These are phyloP conservation scores for Gymnoscelis rufifasciata DNA, from an alignment of 2,888 invertebrate species.

Conservation along the genomic window DNA sequence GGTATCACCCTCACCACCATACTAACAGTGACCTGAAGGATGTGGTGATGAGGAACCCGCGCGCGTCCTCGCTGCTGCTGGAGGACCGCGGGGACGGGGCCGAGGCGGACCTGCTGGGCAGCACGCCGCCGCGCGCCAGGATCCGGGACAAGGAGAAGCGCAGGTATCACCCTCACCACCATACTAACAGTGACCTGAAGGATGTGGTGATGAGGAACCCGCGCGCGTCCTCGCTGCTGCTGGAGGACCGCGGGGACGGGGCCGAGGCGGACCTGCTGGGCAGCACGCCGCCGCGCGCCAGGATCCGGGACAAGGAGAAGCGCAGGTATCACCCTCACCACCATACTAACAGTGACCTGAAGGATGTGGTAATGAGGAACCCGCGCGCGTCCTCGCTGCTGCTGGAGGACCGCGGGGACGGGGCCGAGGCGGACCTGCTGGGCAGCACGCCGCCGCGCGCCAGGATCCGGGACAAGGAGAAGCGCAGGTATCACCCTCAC, in stretches of 20 bases:
- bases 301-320: conserved; percentile 82
- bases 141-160: conserved; percentile 81
- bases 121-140: conserved; percentile 88
- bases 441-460: conserved; percentile 89
- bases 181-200: no score
- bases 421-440: conserved; percentile 81
- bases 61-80: conserved; percentile 26
- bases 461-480: conserved; percentile 82
- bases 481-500: no score
- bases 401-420: conserved; percentile 54
- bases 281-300: conserved; percentile 88
- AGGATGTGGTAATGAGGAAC: conserved; percentile 39
- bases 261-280: conserved; percentile 83
- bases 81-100: conserved; percentile 65
- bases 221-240: conserved; percentile 29
- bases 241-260: conserved; percentile 57
- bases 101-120: conserved; percentile 83
- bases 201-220: conserved; percentile 43
- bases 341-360: no score
- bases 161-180: no score
- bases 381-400: conserved; percentile 33
- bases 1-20: no score
- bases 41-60: conserved; percentile 44
- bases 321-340: no score
- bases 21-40: no score